These are phyloP conservation scores for Sitophilus oryzae DNA, from an alignment of 1,140 invertebrate species.

Conservation along the genomic window DNA sequence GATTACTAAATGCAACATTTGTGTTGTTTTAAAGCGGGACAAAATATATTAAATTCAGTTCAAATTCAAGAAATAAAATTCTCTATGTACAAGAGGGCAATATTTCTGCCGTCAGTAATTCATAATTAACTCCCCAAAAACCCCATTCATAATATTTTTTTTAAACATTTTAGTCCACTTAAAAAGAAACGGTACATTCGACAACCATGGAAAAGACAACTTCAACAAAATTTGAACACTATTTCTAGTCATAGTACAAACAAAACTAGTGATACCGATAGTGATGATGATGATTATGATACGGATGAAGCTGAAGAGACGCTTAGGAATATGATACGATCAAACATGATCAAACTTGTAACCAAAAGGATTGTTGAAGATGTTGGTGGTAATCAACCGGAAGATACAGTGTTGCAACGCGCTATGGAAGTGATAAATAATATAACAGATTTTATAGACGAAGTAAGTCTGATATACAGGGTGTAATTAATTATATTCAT, in stretches of 20 bases:
- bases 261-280: neutral
- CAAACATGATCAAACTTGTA: constrained; percentile 23
- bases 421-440: constrained; percentile 29
- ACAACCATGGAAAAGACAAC: constrained; percentile 21
- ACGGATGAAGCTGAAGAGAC: neutral
- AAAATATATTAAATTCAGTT: too few relatives aligned
- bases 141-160: constrained; percentile 39
- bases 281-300: constrained; percentile 4
- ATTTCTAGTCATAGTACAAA: constrained; percentile 8
- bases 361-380: constrained; percentile 20
- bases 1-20: too few relatives aligned
- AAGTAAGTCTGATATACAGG: constrained; percentile 9
- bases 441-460: constrained; percentile 26
- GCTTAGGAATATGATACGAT: constrained; percentile 9
- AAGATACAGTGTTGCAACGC: constrained; percentile 25
- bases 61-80: too few relatives aligned
- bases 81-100: too few relatives aligned
- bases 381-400: constrained; percentile 14
- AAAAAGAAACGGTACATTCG: constrained; percentile 21
- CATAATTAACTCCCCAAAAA: neutral
- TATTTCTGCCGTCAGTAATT: too few relatives aligned
- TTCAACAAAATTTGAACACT: neutral
- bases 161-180: constrained; percentile 48
- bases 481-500: too few relatives aligned
- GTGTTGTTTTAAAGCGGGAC: too few relatives aligned